phyloP scores from a whole-genome alignment of 2,888 invertebrate species.

The Lacanobia oleracea region DNA sequence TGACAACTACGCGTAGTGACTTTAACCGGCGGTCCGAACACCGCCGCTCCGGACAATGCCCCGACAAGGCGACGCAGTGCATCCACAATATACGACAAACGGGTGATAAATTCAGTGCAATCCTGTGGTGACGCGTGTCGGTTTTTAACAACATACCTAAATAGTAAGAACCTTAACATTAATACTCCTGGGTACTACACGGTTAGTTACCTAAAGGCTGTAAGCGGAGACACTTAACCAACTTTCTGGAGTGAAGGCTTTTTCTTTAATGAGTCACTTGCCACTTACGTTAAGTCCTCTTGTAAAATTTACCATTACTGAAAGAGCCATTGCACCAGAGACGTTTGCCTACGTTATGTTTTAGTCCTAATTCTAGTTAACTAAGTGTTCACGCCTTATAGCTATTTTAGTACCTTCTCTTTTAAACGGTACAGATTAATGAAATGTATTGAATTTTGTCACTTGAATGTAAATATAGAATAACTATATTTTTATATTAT shows the following conservation, averaged over 20 bases:
- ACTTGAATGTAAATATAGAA: slow-evolving; percentile 87
- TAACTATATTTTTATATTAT: slow-evolving; percentile 88
- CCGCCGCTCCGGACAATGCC: slow-evolving; percentile 56
- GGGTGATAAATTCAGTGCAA: slow-evolving; percentile 86
- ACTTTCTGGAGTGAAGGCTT: slow-evolving; percentile 68
- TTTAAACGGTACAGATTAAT: slow-evolving; percentile 70
- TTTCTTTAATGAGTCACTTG: slow-evolving; percentile 67
- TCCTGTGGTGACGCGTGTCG: slow-evolving; percentile 76
- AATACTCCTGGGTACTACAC: slow-evolving; percentile 75
- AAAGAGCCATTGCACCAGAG: slow-evolving; percentile 70
- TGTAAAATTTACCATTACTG: slow-evolving; percentile 57
- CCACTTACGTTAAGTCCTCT: slow-evolving; percentile 26
- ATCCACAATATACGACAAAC: slow-evolving; percentile 68
- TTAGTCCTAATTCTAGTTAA: slow-evolving; percentile 70
- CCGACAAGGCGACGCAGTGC: slow-evolving; percentile 56
- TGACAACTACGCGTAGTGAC: slow-evolving; percentile 73
- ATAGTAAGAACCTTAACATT: slow-evolving; percentile 59
- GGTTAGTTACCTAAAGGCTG: slow-evolving; percentile 68
- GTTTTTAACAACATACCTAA: slow-evolving; percentile 50
- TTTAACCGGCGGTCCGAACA: slow-evolving; percentile 47
- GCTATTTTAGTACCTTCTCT: slow-evolving; percentile 70
- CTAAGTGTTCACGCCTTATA: slow-evolving; percentile 78
- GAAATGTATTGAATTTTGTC: slow-evolving; percentile 82
- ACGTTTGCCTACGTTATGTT: slow-evolving; percentile 62
- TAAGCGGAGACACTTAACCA: slow-evolving; percentile 69